Percentiles rank a stretch among this genome's conserved stretches.
These are phyloP conservation scores for Ariopsis seemanni DNA, from an alignment of 2,113 vertebrate species.

Conservation along the genomic window DNA sequence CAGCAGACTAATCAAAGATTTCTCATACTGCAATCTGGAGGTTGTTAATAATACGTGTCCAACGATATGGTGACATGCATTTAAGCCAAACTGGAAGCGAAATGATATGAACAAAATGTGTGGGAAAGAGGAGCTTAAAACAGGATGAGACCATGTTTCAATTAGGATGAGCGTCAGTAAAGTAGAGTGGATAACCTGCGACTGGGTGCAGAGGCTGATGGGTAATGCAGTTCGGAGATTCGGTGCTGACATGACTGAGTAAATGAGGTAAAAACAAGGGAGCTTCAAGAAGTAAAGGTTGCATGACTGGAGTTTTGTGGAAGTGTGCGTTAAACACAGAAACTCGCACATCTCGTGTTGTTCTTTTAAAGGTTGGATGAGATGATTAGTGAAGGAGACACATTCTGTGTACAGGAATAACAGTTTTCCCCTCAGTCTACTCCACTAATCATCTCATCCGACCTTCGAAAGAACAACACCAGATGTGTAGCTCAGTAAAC, in stretches of 20 bases:
- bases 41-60: not conserved
- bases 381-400: too few species aligned
- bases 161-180: not conserved
- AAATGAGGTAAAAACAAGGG: conserved; percentile 27
- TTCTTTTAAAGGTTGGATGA: too few species aligned
- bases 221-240: too few species aligned
- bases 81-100: conserved; percentile 10
- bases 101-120: not conserved
- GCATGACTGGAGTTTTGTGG: not conserved
- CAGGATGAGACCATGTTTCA: conserved; percentile 14
- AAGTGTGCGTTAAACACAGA: conserved; percentile 14
- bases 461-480: conserved; percentile 59
- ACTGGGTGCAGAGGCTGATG: too few species aligned
- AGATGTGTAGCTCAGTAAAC: conserved; percentile 58
- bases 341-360: too few species aligned
- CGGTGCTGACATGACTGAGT: too few species aligned
- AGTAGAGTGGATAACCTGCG: too few species aligned
- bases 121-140: conserved; percentile 13
- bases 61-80: not conserved
- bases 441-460: conserved; percentile 51
- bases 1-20: not conserved
- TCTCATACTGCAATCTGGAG: not conserved
- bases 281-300: not conserved
- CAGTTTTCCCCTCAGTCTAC: conserved; percentile 23
- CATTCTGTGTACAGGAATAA: conserved; percentile 11